phyloP scores from a whole-genome alignment of 2,797 vertebrate species.

The Danio kyathit region DNA sequence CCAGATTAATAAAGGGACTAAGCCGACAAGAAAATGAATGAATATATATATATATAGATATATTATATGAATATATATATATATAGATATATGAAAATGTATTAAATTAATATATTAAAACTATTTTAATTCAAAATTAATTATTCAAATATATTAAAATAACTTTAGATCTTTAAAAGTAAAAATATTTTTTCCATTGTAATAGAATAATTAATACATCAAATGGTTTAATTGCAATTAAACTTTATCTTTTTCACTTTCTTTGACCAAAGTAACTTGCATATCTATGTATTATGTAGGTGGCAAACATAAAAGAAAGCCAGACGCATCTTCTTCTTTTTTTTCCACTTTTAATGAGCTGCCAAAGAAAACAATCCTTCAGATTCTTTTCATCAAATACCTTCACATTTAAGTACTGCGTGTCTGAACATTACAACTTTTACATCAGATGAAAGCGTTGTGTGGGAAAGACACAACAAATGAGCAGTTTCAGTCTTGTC shows the following conservation, averaged over 20 bases:
- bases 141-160: too few species aligned
- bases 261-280: neutral
- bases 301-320: neutral
- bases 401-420: neutral
- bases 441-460: neutral
- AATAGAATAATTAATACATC: neutral
- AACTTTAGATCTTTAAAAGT: neutral
- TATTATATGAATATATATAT: too few species aligned
- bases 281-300: neutral
- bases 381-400: neutral
- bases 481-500: slow-evolving; percentile 15
- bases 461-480: neutral
- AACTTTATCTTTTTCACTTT: neutral
- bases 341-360: neutral
- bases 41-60: too few species aligned
- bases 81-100: too few species aligned
- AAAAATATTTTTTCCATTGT: neutral
- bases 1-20: too few species aligned
- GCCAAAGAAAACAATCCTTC: neutral
- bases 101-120: too few species aligned
- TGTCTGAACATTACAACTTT: neutral
- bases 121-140: too few species aligned
- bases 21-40: too few species aligned
- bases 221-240: neutral
- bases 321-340: too few species aligned